Evolutionary conservation across 2,113 vertebrate species (phyloP).

Genomic region (human (Homo sapiens)): GRCh38 chr12:106114001-106114500

Average conservation of each 20-base stretch:
- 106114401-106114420: neutral
- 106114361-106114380: neutral
- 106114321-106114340: neutral
- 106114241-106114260: slow-evolving; percentile 65
- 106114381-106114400: neutral
- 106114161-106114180: slow-evolving; percentile 59
- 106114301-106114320: neutral
- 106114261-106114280: slow-evolving; percentile 55
- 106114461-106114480: accelerated
- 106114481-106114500: neutral
- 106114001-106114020: slow-evolving; percentile 77
- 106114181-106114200: slow-evolving; percentile 29
- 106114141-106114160: slow-evolving; percentile 49
- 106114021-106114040: slow-evolving; percentile 74
- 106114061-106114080: slow-evolving; percentile 66
- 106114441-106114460: accelerated
- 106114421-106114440: neutral
- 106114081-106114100: slow-evolving; percentile 72
- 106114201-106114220: slow-evolving; percentile 73
- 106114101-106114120: neutral
- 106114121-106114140: neutral
- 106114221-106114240: slow-evolving; percentile 67
- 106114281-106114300: neutral
- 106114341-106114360: neutral
- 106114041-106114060: slow-evolving; percentile 73